Base-by-base conservation (phyloP, 2,113 vertebrate species). In the Podocnemis expansa region DNA sequence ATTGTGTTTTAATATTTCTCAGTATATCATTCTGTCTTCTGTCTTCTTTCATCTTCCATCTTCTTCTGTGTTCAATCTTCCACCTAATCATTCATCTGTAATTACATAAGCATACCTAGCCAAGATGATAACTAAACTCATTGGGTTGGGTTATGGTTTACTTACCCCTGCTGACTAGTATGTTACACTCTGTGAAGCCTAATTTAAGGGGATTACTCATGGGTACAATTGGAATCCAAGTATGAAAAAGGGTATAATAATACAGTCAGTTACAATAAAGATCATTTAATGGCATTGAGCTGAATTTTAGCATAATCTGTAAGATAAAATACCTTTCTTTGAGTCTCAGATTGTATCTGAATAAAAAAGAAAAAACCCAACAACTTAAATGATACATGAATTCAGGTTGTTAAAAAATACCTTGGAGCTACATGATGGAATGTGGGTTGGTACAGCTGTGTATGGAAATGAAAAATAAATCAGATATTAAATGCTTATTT, bases 1-100 rank as follows among this genome's bases (percentile, higher is more conserved):
- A 94, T 60, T 94, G 82, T 94, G 76, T 91, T 95, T 91, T 80
- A 45, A 2, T 93, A 25, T 73, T 56, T 52, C 5, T 52, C 51
- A n/a, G n/a, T n/a, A n/a, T n/a, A n/a, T n/a, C n/a, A n/a, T n/a
- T n/a, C n/a, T n/a, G n/a, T n/a, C n/a, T n/a, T n/a, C n/a, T n/a
- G n/a, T n/a, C n/a, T n/a, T n/a, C n/a, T n/a, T n/a, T n/a, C n/a
- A n/a, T n/a, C n/a, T n/a, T n/a, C n/a, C n/a, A n/a, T n/a, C n/a
- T n/a, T n/a, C n/a, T n/a, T n/a, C n/a, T n/a, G n/a, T n/a, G n/a
- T n/a, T n/a, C n/a, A n/a, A n/a, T 52, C 13, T 52, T 16, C 17
- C 5, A 52, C 17, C 51, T 63, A 80, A 67, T 60, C 89, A 12
- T 41, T 17, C 95, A 96, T 84, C 87, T 86, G 83, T 91, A 17